Percentiles rank a stretch among this genome's conserved stretches.
These are phyloP conservation scores for Sphaerodactylus townsendi DNA, from an alignment of 2,113 vertebrate species.

Conservation along the genomic window DNA sequence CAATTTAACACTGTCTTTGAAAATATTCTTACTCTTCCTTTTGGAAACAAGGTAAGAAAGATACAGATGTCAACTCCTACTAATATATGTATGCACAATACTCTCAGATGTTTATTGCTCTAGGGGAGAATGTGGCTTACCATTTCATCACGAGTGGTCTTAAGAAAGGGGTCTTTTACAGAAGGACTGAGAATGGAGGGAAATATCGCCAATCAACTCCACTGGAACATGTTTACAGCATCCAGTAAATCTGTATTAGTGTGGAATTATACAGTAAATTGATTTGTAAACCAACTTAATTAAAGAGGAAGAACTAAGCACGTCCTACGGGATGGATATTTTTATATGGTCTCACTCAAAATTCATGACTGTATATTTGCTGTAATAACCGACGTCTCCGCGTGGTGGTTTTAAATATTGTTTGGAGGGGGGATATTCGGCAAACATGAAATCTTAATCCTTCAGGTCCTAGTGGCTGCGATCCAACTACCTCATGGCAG, in stretches of 20 bases:
- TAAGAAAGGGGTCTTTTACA: background rate
- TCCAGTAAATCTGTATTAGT: slow-evolving; percentile 26
- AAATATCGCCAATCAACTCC: background rate
- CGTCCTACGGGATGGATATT: background rate
- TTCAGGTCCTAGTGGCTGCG: background rate
- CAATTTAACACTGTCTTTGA: slow-evolving; percentile 33
- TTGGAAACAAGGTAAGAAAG: slow-evolving; percentile 23
- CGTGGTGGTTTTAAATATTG: background rate
- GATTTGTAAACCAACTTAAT: slow-evolving; percentile 37
- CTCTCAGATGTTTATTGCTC: background rate
- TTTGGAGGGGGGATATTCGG: background rate
- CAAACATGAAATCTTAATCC: background rate
- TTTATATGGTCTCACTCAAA: slow-evolving; percentile 28
- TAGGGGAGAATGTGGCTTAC: background rate
- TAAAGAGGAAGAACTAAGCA: slow-evolving; percentile 32
- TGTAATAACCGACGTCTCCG: background rate
- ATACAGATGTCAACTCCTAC: background rate
- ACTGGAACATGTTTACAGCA: slow-evolving; percentile 22
- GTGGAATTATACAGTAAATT: slow-evolving; percentile 41
- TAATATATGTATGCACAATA: background rate
- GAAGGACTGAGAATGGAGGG: background rate
- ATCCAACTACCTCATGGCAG: background rate
- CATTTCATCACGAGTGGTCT: background rate
- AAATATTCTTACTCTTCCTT: background rate
- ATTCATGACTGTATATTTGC: background rate